A percentile compares a stretch with the other conserved stretches of the same genome.
These are phyloP conservation scores for Carcharodon carcharias DNA, from an alignment of 2,797 vertebrate genomes.

Conservation along the genomic window DNA sequence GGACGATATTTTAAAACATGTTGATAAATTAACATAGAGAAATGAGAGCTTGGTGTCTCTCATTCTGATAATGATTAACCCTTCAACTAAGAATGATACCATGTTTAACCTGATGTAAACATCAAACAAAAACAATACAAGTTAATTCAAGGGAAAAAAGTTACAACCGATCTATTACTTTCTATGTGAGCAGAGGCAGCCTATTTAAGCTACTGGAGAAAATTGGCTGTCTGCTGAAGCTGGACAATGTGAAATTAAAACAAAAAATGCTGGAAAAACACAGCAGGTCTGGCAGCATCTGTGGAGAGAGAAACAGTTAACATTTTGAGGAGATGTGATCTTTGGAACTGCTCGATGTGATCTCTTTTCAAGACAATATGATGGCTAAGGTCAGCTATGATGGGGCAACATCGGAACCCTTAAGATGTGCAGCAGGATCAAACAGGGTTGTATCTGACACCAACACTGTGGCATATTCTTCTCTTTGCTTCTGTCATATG, in stretches of 20 bases:
- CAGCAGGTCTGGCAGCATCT: too few relatives aligned
- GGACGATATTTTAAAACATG: not conserved
- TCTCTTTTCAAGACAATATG: not conserved
- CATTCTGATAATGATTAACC: not conserved
- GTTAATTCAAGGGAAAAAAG: too few relatives aligned
- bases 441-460: not conserved
- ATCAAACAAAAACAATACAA: not conserved
- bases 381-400: not conserved
- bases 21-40: not conserved
- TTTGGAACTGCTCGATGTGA: too few relatives aligned
- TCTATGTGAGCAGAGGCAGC: too few relatives aligned
- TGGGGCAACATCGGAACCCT: not conserved
- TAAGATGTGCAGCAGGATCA: not conserved
- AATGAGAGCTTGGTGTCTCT: not conserved
- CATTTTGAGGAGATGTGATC: not conserved
- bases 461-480: not conserved
- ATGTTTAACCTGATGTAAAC: not conserved
- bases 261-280: too few relatives aligned
- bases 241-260: too few relatives aligned
- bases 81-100: not conserved
- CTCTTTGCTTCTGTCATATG: not conserved
- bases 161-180: conserved; percentile 52
- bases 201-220: too few relatives aligned
- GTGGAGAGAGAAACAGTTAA: too few relatives aligned
- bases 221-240: too few relatives aligned